Base-by-base conservation (phyloP, 2,113 vertebrate genomes). In the Axis porcinus region DNA sequence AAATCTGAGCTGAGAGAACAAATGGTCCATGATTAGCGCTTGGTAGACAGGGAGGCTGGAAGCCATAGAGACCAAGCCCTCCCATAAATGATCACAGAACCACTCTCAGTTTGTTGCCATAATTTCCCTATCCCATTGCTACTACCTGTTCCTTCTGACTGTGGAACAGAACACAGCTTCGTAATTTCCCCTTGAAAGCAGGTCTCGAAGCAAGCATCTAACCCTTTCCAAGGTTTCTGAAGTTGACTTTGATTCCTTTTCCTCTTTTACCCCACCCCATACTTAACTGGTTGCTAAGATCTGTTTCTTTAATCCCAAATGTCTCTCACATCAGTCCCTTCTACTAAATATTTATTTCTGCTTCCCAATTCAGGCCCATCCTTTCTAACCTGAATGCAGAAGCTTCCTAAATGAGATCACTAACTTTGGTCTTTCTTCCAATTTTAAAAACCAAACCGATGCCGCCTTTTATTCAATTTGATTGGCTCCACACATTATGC, bases 81-180 rank as follows among this genome's bases (percentile, higher is more conserved):
- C 86, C 43, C 14, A 4, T 12, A 74, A 13, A 40, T 1, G 33
- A 36, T n/a, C 79, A 86, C 7, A 76, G 84, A 60, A 40, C 82
- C 67, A 8, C 10, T 33, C 81, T 91, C 60, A 43, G 40, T 25
- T 54, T 64, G 13, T 16, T 27, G 64, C 52, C 19, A 25, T 62
- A 55, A 78, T 9, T 50, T 89, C 30, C 92, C 54, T 86, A 76
- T 74, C 92, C 95, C 95, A 43, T 13, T 93, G 97, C 94, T 94
- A 62, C 89, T 76, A 40, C 7, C 97, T 79, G n/a, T 97, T 97
- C 98, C 98, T 98, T 98, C 97, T 95, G 98, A 98, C 97, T 89
- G 96, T 81, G 70, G 85, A 83, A 97, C 28, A 96, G 83, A 97
- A 96, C 94, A 88, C 14, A 94, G 97, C 96, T 91, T 93, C 40